phyloP scores from a whole-genome alignment of 2,797 vertebrate species.

The Salarias fasciatus region DNA sequence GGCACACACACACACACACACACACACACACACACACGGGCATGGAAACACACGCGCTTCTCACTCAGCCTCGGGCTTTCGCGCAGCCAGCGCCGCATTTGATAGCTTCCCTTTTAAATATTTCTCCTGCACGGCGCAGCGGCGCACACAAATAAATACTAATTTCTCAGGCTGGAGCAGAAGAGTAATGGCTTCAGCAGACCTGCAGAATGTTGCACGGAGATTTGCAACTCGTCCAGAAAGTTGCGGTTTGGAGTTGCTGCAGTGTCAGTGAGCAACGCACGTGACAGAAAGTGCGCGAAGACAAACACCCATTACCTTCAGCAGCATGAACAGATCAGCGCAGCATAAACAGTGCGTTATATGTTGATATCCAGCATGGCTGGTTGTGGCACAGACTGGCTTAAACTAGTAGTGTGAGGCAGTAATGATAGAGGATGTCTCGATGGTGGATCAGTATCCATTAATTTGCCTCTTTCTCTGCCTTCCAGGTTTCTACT shows the following conservation, averaged over 20 bases:
- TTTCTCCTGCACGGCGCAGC: conserved; percentile 10
- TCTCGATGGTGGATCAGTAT: background rate
- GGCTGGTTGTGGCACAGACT: background rate
- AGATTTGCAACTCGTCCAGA: background rate
- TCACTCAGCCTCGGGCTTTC: conserved; percentile 35
- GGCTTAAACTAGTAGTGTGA: background rate
- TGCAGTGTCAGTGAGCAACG: conserved; percentile 2
- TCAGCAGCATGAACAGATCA: no score
- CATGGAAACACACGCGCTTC: conserved; percentile 14
- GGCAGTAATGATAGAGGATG: background rate
- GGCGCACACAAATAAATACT: conserved; percentile 27
- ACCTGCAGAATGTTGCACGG: background rate
- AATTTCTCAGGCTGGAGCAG: conserved; percentile 15
- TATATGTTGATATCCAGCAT: background rate
- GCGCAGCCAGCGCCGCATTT: conserved; percentile 31
- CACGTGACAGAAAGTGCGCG: background rate
- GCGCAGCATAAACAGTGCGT: background rate
- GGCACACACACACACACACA: conserved; percentile 17
- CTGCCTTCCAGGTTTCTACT: background rate
- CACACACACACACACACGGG: conserved; percentile 27
- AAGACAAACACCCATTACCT: no score
- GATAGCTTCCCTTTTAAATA: conserved; percentile 43
- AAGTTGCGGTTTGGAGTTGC: conserved; percentile 2
- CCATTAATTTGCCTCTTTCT: conserved; percentile 15
- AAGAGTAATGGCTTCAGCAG: conserved; percentile 10